These are phyloP conservation scores for Plemyria rubiginata DNA, from an alignment of 2,888 invertebrate species.

Conservation along the genomic window DNA sequence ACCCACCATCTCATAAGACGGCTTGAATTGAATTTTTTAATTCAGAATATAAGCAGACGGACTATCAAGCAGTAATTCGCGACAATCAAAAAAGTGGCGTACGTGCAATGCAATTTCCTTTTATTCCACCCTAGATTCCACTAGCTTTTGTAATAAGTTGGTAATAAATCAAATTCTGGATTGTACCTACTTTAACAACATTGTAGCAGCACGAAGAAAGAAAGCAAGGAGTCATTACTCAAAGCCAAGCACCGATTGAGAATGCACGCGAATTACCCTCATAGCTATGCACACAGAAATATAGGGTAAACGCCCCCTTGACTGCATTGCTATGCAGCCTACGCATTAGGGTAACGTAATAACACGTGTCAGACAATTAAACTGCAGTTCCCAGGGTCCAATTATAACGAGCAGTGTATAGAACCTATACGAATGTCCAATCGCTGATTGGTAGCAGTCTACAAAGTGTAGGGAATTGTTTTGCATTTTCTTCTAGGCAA, in stretches of 20 bases:
- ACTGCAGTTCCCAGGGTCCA: constrained; percentile 63
- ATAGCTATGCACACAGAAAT: constrained; percentile 59
- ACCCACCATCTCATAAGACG: too few species aligned
- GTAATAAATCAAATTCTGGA: constrained; percentile 4
- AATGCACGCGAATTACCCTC: constrained; percentile 62
- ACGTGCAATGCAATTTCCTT: background rate
- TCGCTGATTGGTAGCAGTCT: constrained; percentile 26
- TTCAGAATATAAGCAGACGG: too few species aligned
- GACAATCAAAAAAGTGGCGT: background rate
- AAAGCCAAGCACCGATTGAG: constrained; percentile 44
- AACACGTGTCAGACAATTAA: constrained; percentile 66
- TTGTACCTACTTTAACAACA: constrained; percentile 13
- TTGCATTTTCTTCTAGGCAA: too few species aligned
- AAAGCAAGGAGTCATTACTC: constrained; percentile 42
- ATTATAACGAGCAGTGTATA: constrained; percentile 66
- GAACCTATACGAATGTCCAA: constrained; percentile 47
- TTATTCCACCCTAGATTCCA: background rate
- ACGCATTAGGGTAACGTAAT: constrained; percentile 66
- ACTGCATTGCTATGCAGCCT: constrained; percentile 48
- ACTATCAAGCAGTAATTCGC: background rate
- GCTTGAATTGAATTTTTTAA: too few species aligned
- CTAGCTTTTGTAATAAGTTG: background rate
- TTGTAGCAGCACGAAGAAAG: constrained; percentile 34
- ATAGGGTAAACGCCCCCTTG: constrained; percentile 65
- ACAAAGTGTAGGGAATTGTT: constrained; percentile 19